Percentiles rank a stretch among this genome's conserved stretches.
Evolutionary conservation across 2,797 vertebrate genomes (phyloP).

Genomic region (Sarcoramphus papa): DNA sequence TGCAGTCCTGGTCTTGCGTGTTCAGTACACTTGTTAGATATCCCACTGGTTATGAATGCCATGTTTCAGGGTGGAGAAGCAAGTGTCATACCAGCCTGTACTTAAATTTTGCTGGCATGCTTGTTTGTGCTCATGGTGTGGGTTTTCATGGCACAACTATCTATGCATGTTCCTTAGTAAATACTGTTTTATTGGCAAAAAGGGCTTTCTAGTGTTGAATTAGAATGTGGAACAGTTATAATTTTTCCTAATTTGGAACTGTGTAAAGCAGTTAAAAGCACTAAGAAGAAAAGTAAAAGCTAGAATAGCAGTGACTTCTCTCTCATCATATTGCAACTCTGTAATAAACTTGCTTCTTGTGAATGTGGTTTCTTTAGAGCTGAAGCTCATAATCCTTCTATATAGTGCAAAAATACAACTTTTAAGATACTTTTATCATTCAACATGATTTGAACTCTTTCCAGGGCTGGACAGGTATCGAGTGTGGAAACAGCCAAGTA

Average conservation of each 20-base stretch:
- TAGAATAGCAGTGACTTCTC: background rate
- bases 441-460: background rate
- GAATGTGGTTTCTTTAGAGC: background rate
- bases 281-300: background rate
- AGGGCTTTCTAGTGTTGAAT: background rate
- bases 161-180: background rate
- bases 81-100: background rate
- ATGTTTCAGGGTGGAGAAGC: background rate
- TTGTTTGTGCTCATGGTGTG: background rate
- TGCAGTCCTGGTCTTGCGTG: background rate
- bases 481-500: background rate
- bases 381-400: background rate
- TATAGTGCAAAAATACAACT: background rate
- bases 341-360: background rate
- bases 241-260: background rate
- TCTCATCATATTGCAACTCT: background rate
- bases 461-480: background rate
- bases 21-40: background rate
- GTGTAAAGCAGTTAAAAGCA: background rate
- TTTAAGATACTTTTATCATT: background rate
- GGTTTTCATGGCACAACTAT: background rate
- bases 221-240: background rate
- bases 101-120: background rate
- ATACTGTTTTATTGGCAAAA: background rate
- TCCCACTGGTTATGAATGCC: background rate